Evolutionary conservation across 1,140 invertebrate genomes (phyloP).

Genomic region (Agrilus planipennis): DNA sequence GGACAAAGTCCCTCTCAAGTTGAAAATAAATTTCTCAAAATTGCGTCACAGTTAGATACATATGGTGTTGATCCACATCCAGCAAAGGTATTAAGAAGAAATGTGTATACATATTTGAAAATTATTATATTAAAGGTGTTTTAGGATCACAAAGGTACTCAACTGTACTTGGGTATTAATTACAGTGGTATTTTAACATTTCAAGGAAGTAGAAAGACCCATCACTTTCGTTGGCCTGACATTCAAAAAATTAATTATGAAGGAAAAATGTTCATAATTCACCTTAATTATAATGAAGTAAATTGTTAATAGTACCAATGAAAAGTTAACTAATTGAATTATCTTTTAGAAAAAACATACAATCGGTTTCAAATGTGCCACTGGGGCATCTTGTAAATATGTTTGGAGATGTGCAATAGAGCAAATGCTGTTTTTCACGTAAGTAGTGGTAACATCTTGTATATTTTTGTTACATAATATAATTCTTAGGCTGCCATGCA

Average conservation of each 20-base stretch:
- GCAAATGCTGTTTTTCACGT: slow-evolving; percentile 97
- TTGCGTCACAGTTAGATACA: slow-evolving; percentile 82
- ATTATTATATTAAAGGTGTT: slow-evolving; percentile 8
- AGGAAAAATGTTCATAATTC: slow-evolving; percentile 96
- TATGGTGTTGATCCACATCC: slow-evolving; percentile 97
- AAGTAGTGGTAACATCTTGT: slow-evolving; percentile 42
- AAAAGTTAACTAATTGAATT: slow-evolving; percentile 3
- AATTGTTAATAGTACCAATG: background rate
- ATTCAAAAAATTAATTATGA: slow-evolving; percentile 94
- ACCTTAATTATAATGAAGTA: slow-evolving; percentile 60
- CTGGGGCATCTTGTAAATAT: slow-evolving; percentile 79
- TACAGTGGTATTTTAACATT: slow-evolving; percentile 90
- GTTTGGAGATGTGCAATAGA: slow-evolving; percentile 94
- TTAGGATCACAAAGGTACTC: slow-evolving; percentile 79
- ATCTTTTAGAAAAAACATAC: slow-evolving; percentile 86
- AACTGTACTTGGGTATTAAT: slow-evolving; percentile 90
- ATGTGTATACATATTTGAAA: slow-evolving; percentile 5
- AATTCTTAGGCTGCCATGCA: slow-evolving; percentile 62
- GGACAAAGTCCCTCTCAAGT: slow-evolving; percentile 61
- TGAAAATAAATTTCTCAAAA: slow-evolving; percentile 74
- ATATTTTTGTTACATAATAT: background rate
- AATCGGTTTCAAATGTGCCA: slow-evolving; percentile 89
- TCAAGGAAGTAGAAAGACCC: slow-evolving; percentile 81
- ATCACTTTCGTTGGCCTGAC: slow-evolving; percentile 92
- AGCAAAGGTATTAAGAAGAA: slow-evolving; percentile 77